Base-by-base conservation (phyloP, 2,113 vertebrate genomes). In the Entosphenus tridentatus region DNA sequence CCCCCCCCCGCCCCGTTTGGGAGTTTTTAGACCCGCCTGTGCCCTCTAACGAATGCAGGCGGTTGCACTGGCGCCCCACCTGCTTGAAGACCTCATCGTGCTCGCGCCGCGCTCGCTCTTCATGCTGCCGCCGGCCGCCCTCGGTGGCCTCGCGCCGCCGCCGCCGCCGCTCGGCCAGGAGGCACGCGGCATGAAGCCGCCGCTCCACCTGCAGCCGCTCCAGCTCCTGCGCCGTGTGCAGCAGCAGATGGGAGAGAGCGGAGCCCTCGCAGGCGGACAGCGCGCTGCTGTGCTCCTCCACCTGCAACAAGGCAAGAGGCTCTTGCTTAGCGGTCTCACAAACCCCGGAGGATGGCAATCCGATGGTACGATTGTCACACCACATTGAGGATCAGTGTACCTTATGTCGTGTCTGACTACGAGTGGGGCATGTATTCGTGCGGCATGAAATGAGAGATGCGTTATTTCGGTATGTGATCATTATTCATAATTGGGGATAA, bases 41-140 rank as follows among this genome's bases (percentile, higher is more conserved):
- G 16, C 21, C 58, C 68, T 12, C 69, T 67, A 58, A 56, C 16
- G 71, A 54, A 10, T 8, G 57, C 67, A 13, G 71, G 13, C 65
- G 9, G 56, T 3, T 2, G 3, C 71, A 17, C 7, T 8, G 17
- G 9, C 2, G 9, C 55, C 81, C 72, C 69, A 83, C 93, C 82
- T 95, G 82, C 81, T 71, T 86, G 77, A 96, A 97, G 73, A 92
- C 81, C 74, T 87, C 78, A 17, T 97, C 88, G 58, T 87, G 84
- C 58, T 93, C 85, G 56, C 70, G 76, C 14, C 82, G 79, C 56
- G 74, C 78, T 13, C 75, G 77, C 73, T 86, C 83, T 70, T 95
- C 93, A 74, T 81, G 73, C 74, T 93, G 87, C 56, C 93, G 83
- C 12, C 78, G 76, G 0, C 93, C 91, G 0, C 86, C 88, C 80